These are phyloP conservation scores for Drosophila ficusphila DNA, from an alignment of 1,140 invertebrate species.

Conservation along the genomic window DNA sequence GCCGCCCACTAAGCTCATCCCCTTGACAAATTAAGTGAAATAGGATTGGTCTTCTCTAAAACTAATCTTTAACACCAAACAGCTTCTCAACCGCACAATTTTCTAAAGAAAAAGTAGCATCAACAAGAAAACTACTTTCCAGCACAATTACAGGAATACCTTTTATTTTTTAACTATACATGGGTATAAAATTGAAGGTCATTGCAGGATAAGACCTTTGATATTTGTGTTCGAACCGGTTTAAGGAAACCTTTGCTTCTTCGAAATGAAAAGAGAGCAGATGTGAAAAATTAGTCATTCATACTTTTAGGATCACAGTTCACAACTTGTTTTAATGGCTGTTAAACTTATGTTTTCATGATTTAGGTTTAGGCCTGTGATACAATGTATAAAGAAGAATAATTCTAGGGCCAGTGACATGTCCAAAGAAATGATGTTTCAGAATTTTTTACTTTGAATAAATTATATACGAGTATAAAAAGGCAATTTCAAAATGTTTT, in stretches of 20 bases:
- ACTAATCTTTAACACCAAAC: too few relatives aligned
- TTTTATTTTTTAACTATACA: too few relatives aligned
- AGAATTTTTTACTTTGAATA: background rate
- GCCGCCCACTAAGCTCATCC: constrained; percentile 1
- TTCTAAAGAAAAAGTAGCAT: background rate
- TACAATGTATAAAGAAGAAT: background rate
- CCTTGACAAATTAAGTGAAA: background rate
- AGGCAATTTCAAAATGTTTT: background rate
- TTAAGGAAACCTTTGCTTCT: background rate
- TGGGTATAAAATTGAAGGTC: too few relatives aligned
- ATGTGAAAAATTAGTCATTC: background rate
- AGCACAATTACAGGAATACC: too few relatives aligned
- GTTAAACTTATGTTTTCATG: background rate
- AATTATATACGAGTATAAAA: background rate
- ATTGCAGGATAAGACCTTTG: too few relatives aligned
- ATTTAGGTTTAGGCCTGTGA: background rate
- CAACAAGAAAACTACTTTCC: too few relatives aligned
- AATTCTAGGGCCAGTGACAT: background rate
- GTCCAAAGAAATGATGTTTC: background rate
- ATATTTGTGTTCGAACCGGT: too few relatives aligned
- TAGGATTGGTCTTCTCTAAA: background rate
- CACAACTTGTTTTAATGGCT: too few relatives aligned
- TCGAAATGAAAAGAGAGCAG: background rate
- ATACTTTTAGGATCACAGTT: background rate
- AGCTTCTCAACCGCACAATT: background rate